Percentiles rank a stretch among this genome's conserved stretches.
Conservation (phyloP, 2,888 invertebrate species). For the Meliscaeva auricollis region DNA sequence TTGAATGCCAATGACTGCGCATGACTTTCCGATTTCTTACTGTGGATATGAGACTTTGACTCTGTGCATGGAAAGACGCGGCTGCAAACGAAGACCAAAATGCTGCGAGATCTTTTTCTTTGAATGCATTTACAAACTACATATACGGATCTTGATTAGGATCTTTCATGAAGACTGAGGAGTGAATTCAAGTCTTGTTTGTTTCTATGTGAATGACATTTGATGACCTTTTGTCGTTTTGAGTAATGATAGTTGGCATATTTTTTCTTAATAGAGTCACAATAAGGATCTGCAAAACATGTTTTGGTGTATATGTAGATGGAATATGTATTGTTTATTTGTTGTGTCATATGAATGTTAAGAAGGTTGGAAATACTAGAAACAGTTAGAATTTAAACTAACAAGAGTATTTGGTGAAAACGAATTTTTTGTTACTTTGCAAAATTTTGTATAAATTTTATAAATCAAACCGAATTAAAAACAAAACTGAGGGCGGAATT, state of each 20-base stretch:
- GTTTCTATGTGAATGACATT: conserved; percentile 65
- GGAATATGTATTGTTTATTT: background rate
- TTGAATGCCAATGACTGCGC: conserved; percentile 71
- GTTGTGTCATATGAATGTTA: background rate
- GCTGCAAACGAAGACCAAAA: conserved; percentile 19
- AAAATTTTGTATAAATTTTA: too few relatives aligned
- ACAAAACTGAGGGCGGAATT: too few relatives aligned
- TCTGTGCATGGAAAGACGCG: conserved; percentile 45
- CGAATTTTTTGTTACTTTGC: too few relatives aligned
- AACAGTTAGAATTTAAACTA: too few relatives aligned
- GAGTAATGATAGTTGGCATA: conserved; percentile 12
- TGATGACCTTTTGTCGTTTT: conserved; percentile 57
- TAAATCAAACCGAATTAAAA: too few relatives aligned
- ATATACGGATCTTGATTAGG: conserved; percentile 44
- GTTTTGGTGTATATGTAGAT: too few relatives aligned
- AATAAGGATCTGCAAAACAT: conserved; percentile 11
- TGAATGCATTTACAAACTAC: background rate
- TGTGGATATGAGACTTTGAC: conserved; percentile 14
- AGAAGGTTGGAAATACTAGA: too few relatives aligned
- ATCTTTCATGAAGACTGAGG: conserved; percentile 36
- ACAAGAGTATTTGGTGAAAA: too few relatives aligned
- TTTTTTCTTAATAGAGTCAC: conserved; percentile 29
- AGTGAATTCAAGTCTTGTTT: conserved; percentile 40
- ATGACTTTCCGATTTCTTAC: conserved; percentile 42
- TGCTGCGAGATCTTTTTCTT: background rate